Evolutionary conservation across 2,113 vertebrate species (phyloP).

Genomic region (Anguilla japonica): DNA sequence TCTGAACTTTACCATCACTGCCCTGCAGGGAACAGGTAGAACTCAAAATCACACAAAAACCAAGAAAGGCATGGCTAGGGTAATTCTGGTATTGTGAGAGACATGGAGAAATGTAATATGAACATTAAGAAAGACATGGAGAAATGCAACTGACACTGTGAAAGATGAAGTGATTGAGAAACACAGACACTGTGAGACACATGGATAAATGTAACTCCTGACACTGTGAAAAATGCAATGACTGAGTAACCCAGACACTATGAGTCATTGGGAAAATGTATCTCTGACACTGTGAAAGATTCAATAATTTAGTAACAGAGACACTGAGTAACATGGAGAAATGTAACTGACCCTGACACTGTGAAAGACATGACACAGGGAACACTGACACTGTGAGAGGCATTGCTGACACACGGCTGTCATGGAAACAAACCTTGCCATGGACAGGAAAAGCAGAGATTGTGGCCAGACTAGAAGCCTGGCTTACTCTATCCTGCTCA

Average conservation of each 20-base stretch:
- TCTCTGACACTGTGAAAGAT: too few species aligned
- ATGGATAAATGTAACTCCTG: too few species aligned
- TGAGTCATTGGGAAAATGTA: too few species aligned
- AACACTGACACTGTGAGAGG: not conserved
- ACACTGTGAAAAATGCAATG: too few species aligned
- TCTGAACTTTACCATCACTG: constrained; percentile 72
- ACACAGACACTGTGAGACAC: too few species aligned
- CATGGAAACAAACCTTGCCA: constrained; percentile 53
- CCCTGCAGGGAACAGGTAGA: constrained; percentile 40
- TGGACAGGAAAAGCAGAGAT: constrained; percentile 69
- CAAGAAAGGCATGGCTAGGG: not conserved
- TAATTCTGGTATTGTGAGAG: not conserved
- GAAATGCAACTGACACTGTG: not conserved
- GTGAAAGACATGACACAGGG: not conserved
- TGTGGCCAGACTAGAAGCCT: constrained; percentile 74
- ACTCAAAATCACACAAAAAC: not conserved
- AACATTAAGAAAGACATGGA: not conserved
- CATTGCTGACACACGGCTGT: not conserved
- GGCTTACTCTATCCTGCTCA: constrained; percentile 72
- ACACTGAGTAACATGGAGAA: too few species aligned
- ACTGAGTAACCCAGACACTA: too few species aligned
- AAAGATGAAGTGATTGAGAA: too few species aligned
- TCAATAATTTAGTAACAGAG: too few species aligned
- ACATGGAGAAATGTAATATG: not conserved
- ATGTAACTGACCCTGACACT: too few species aligned